Conservation (phyloP, 2,888 invertebrate species). For the Idaea dimidiata region DNA sequence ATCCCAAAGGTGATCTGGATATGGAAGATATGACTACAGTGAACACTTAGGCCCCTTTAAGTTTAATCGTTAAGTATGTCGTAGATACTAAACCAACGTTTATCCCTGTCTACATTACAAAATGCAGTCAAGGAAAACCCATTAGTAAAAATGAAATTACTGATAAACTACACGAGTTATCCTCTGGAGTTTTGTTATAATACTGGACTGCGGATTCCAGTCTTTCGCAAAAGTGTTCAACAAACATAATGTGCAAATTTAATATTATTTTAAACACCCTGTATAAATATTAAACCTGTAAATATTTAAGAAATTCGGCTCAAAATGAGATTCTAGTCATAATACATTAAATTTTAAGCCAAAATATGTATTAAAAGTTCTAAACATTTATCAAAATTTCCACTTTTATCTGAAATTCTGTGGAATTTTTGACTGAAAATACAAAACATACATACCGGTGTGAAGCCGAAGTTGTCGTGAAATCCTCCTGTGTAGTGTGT, state of each 20-base stretch:
- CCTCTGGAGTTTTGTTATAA: too few relatives aligned
- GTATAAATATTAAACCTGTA: constrained; percentile 36
- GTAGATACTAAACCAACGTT: too few relatives aligned
- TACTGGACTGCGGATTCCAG: too few relatives aligned
- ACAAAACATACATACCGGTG: background rate
- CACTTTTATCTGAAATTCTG: background rate
- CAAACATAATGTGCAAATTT: background rate
- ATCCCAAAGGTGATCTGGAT: too few relatives aligned
- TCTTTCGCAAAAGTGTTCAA: background rate
- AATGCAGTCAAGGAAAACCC: too few relatives aligned
- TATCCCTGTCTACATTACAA: too few relatives aligned
- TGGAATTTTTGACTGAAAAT: background rate
- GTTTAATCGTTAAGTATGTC: too few relatives aligned
- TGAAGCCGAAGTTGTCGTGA: background rate
- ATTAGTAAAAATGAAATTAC: too few relatives aligned
- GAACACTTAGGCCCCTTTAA: too few relatives aligned
- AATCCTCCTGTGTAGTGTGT: background rate
- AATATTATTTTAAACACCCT: background rate
- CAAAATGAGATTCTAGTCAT: constrained; percentile 12
- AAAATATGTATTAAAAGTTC: constrained; percentile 14
- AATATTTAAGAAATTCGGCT: constrained; percentile 15
- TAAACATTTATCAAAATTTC: constrained; percentile 18
- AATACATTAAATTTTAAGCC: constrained; percentile 19
- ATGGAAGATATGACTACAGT: too few relatives aligned
- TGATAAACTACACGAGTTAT: too few relatives aligned